A percentile compares a stretch with the other conserved stretches of the same genome.
These are phyloP conservation scores for Centropristis striata DNA, from an alignment of 2,113 vertebrate genomes.

Conservation along the genomic window DNA sequence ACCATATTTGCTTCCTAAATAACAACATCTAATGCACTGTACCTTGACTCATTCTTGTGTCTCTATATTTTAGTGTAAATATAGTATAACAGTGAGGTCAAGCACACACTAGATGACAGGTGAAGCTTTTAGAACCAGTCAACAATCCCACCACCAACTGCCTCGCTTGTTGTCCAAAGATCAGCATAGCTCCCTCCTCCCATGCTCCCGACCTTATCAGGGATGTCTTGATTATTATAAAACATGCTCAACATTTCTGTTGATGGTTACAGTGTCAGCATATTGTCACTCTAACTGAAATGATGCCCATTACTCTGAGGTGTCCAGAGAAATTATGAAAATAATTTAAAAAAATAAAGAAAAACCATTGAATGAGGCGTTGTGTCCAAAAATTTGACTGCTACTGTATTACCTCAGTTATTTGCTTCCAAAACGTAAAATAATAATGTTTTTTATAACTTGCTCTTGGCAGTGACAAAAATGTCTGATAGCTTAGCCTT, in stretches of 20 bases:
- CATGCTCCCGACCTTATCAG: constrained; percentile 11
- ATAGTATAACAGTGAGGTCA: not conserved
- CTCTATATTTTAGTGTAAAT: not conserved
- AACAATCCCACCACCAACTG: not conserved
- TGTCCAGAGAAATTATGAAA: not conserved
- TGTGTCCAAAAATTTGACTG: no score
- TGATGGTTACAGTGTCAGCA: not conserved
- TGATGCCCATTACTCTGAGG: not conserved
- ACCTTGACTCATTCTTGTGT: not conserved
- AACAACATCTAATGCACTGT: not conserved
- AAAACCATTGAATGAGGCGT: no score
- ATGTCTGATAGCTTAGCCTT: no score
- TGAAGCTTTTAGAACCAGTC: not conserved
- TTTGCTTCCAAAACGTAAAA: no score
- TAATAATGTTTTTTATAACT: no score
- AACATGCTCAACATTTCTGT: constrained; percentile 30
- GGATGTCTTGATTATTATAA: not conserved
- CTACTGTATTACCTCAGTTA: no score
- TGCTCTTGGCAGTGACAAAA: no score
- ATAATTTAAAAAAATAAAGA: no score
- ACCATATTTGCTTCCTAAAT: not conserved
- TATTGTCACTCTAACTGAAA: not conserved
- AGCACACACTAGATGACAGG: not conserved
- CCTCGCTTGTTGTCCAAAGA: constrained; percentile 9
- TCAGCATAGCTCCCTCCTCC: constrained; percentile 6